phyloP scores from a whole-genome alignment of 2,113 vertebrate species.

The Ailurus styani region DNA sequence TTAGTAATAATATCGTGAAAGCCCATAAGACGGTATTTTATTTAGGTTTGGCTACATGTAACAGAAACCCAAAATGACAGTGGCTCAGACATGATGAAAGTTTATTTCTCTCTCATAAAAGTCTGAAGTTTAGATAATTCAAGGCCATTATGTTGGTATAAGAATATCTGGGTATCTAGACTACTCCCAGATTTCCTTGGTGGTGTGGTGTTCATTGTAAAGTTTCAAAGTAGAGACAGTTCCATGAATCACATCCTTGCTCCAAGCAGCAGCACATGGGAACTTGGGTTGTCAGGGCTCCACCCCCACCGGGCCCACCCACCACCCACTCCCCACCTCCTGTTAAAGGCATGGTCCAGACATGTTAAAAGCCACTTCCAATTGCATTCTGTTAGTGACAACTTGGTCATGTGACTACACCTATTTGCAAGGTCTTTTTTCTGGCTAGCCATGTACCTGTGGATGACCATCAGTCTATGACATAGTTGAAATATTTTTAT shows the following conservation, averaged over 20 bases:
- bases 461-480: not conserved
- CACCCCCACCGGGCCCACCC: too few species aligned
- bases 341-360: not conserved
- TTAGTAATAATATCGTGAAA: not conserved
- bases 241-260: not conserved
- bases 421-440: not conserved
- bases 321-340: fast-evolving
- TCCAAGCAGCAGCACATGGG: not conserved
- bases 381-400: not conserved
- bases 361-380: not conserved
- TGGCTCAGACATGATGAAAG: not conserved
- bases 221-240: not conserved
- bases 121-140: slow-evolving; percentile 2
- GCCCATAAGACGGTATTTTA: not conserved
- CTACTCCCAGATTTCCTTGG: not conserved
- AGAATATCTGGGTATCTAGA: not conserved
- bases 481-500: not conserved
- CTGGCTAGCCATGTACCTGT: not conserved
- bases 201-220: not conserved
- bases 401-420: not conserved
- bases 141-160: not conserved
- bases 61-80: not conserved
- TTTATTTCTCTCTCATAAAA: not conserved
- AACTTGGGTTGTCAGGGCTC: not conserved
- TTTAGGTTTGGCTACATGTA: not conserved